A percentile compares a stretch with the other conserved stretches of the same genome.
Evolutionary conservation across 2,113 vertebrate species (phyloP).

Genomic region (Xiphophorus maculatus): DNA sequence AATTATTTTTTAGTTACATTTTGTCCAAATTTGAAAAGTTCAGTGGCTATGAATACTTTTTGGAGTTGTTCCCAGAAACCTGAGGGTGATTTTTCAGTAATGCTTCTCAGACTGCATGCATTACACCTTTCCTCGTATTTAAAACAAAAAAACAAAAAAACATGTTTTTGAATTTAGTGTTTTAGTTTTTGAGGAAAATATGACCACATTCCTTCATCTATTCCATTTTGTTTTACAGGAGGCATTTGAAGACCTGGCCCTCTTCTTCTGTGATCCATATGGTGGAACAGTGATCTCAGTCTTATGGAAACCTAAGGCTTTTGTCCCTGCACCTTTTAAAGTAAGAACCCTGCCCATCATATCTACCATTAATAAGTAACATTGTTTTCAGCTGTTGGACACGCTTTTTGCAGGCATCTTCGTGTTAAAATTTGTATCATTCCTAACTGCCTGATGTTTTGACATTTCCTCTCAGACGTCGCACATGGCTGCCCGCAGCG

Average conservation of each 20-base stretch:
- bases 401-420: neutral
- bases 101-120: too few relatives aligned
- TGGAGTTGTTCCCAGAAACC: neutral
- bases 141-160: too few relatives aligned
- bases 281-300: constrained; percentile 92
- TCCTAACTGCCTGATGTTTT: neutral
- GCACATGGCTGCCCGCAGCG: constrained; percentile 81
- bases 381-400: neutral
- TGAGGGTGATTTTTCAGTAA: too few relatives aligned
- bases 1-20: neutral
- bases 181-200: too few relatives aligned
- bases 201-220: neutral
- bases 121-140: too few relatives aligned
- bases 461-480: constrained; percentile 77
- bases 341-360: constrained; percentile 61
- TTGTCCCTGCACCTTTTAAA: constrained; percentile 89
- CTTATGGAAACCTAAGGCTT: constrained; percentile 93
- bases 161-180: neutral
- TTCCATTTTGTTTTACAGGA: constrained; percentile 74
- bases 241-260: constrained; percentile 87
- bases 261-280: constrained; percentile 93
- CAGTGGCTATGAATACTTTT: neutral
- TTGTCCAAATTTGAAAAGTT: neutral
- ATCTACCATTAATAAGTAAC: neutral
- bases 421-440: neutral